Conservation (phyloP, 2,113 vertebrate genomes). For the Callaeas wilsoni region DNA sequence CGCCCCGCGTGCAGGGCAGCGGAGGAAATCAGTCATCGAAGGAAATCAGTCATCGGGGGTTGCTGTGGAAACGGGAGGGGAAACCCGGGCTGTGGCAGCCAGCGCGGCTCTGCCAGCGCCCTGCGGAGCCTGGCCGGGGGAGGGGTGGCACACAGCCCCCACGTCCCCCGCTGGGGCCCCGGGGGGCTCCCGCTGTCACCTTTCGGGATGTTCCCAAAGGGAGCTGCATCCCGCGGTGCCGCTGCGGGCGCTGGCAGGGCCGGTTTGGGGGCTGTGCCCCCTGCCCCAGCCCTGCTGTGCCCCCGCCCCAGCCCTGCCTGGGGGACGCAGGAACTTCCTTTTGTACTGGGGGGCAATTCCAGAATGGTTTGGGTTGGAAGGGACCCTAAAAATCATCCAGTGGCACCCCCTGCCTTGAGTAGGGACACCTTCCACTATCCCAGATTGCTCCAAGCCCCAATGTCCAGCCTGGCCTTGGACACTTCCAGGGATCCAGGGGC, state of each 20-base stretch:
- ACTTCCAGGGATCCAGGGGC: background rate
- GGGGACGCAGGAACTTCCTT: fast-evolving
- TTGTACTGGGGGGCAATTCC: background rate
- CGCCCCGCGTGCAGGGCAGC: conserved; percentile 49
- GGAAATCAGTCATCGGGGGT: conserved; percentile 77
- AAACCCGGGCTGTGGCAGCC: conserved; percentile 50
- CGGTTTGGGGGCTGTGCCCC: background rate
- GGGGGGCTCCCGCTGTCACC: fast-evolving
- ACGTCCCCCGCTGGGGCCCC: too few relatives aligned
- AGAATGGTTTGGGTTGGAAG: background rate
- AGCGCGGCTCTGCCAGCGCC: background rate
- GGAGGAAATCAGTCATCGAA: conserved; percentile 73
- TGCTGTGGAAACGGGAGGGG: conserved; percentile 75
- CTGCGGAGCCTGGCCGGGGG: background rate
- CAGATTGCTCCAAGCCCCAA: background rate
- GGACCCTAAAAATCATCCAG: background rate
- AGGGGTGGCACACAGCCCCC: background rate
- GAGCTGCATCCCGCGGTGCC: background rate
- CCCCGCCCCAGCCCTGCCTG: background rate
- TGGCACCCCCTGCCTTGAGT: too few relatives aligned
- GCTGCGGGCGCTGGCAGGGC: background rate
- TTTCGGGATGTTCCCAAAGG: fast-evolving
- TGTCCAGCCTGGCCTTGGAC: fast-evolving
- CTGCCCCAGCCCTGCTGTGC: background rate
- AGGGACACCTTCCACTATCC: fast-evolving